These are phyloP conservation scores for Chymomyza caudatula DNA, from an alignment of 2,888 invertebrate species.

Conservation along the genomic window DNA sequence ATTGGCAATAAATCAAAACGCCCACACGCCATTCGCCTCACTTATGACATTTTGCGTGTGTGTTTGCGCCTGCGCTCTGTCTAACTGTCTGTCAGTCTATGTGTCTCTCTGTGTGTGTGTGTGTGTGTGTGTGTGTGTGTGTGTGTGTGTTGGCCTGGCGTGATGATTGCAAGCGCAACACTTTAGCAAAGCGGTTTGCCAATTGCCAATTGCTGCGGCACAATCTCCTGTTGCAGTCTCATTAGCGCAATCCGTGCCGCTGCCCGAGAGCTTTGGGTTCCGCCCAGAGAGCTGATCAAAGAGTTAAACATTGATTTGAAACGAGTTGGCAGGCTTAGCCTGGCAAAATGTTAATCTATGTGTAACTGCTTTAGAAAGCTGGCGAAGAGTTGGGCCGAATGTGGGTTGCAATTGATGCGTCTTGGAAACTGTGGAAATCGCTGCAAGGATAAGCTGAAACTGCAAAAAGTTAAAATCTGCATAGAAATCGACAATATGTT, in stretches of 20 bases:
- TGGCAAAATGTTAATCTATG: neutral
- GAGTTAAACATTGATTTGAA: neutral
- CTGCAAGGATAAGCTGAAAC: too few species aligned
- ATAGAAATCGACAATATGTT: too few species aligned
- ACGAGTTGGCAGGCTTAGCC: neutral
- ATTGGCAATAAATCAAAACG: slow-evolving; percentile 71
- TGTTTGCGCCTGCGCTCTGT: slow-evolving; percentile 18
- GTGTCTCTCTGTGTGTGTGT: neutral
- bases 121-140: neutral
- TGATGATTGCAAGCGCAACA: slow-evolving; percentile 42
- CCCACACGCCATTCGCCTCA: slow-evolving; percentile 43
- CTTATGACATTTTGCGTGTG: slow-evolving; percentile 41
- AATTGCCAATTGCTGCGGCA: neutral
- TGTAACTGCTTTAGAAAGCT: neutral
- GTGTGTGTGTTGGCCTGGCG: neutral
- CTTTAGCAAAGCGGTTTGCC: slow-evolving; percentile 19
- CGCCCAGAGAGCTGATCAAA: neutral
- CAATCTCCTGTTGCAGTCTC: slow-evolving; percentile 26
- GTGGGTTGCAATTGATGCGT: too few species aligned
- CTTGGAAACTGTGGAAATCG: too few species aligned
- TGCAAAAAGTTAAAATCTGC: too few species aligned
- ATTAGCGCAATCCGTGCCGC: slow-evolving; percentile 31
- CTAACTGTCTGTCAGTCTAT: neutral
- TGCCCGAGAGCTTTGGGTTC: neutral
- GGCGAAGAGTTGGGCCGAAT: too few species aligned